Evolutionary conservation across 2,113 vertebrate species (phyloP).

Genomic region (Gnathonemus longibarbis): DNA sequence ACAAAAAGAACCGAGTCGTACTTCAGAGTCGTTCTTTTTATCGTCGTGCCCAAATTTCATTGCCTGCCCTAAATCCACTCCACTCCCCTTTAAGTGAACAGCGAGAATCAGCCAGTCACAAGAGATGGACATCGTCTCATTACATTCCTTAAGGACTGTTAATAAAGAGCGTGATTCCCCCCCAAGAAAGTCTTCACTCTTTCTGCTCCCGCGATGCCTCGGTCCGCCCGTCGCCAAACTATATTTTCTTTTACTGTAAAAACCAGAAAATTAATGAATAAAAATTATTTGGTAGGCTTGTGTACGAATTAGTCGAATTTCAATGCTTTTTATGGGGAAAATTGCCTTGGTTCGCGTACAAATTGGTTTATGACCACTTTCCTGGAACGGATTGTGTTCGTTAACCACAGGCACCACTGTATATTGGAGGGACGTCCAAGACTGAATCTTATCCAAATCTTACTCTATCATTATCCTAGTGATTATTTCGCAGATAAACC

Average conservation of each 20-base stretch:
- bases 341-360: too few relatives aligned
- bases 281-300: too few relatives aligned
- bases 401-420: background rate
- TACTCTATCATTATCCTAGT: background rate
- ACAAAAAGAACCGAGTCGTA: background rate
- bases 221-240: too few relatives aligned
- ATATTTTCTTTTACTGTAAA: too few relatives aligned
- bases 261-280: too few relatives aligned
- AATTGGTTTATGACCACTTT: too few relatives aligned
- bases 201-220: too few relatives aligned
- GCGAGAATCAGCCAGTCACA: background rate
- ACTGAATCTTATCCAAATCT: background rate
- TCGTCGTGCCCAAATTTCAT: background rate
- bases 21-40: background rate
- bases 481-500: background rate
- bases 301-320: too few relatives aligned
- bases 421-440: background rate
- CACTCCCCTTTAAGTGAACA: background rate
- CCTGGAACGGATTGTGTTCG: too few relatives aligned
- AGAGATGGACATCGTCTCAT: background rate
- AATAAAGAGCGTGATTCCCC: too few relatives aligned
- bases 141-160: background rate
- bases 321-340: too few relatives aligned
- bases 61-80: background rate
- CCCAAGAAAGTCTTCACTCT: too few relatives aligned